These are phyloP conservation scores for Apodemia zela DNA, from an alignment of 2,888 invertebrate genomes.

Conservation along the genomic window DNA sequence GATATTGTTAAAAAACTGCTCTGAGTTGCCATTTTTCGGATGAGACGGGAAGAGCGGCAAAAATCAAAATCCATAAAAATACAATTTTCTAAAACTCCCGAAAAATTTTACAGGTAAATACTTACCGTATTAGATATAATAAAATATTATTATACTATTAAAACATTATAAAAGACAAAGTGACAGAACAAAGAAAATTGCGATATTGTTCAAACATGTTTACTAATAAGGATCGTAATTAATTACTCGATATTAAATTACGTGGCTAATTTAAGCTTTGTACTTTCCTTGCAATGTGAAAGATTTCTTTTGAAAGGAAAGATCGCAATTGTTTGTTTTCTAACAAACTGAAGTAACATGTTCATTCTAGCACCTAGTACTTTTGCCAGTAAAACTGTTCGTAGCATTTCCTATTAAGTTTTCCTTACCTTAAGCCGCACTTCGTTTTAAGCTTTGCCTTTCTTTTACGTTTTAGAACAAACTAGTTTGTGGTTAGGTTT, in stretches of 20 bases:
- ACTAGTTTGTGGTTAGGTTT: background rate
- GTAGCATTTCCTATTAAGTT: slow-evolving; percentile 15
- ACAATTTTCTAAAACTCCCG: too few relatives aligned
- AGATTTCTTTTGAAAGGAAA: background rate
- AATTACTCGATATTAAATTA: background rate
- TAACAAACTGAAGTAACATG: slow-evolving; percentile 8
- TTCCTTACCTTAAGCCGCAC: slow-evolving; percentile 11
- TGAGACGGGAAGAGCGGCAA: too few relatives aligned
- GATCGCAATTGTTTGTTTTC: slow-evolving; percentile 9
- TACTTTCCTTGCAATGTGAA: background rate
- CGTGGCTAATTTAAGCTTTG: background rate
- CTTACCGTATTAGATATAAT: too few relatives aligned
- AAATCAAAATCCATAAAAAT: too few relatives aligned
- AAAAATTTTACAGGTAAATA: too few relatives aligned
- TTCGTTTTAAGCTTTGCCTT: slow-evolving; percentile 2
- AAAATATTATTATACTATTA: too few relatives aligned
- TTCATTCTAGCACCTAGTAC: background rate
- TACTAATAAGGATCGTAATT: background rate
- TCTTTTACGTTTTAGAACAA: slow-evolving; percentile 2
- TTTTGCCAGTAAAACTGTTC: slow-evolving; percentile 9
- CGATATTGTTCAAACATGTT: too few relatives aligned
- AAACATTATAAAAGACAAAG: too few relatives aligned
- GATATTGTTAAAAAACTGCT: too few relatives aligned
- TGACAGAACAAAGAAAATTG: too few relatives aligned
- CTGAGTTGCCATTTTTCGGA: too few relatives aligned